Evolutionary conservation across 2,888 invertebrate genomes (phyloP).

Genomic region (Acronicta psi): DNA sequence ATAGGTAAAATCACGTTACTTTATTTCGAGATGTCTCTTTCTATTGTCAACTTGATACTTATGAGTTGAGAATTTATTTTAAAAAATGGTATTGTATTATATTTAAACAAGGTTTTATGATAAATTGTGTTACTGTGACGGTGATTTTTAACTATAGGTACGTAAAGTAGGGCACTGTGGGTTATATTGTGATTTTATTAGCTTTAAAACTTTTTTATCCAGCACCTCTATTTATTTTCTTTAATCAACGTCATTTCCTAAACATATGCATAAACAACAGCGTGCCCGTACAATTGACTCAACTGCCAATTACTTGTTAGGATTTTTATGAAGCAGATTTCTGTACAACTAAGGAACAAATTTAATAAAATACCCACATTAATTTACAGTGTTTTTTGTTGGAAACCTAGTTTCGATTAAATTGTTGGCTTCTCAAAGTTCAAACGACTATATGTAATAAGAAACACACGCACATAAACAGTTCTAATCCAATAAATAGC

Average conservation of each 20-base stretch:
- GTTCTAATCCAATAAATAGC: background rate
- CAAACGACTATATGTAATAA: background rate
- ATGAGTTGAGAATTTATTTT: background rate
- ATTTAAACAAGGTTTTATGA: background rate
- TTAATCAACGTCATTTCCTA: conserved; percentile 2
- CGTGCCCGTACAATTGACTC: background rate
- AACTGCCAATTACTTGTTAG: conserved; percentile 6
- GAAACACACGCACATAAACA: background rate
- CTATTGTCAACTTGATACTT: conserved; percentile 20
- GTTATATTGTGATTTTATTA: too few species aligned
- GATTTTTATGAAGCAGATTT: background rate
- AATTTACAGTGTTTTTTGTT: too few species aligned
- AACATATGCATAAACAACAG: background rate
- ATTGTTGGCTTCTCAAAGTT: too few species aligned
- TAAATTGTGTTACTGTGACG: background rate
- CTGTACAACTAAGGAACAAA: too few species aligned
- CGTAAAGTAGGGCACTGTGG: too few species aligned
- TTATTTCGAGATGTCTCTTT: conserved; percentile 17
- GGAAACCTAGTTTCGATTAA: too few species aligned
- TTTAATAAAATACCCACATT: too few species aligned
- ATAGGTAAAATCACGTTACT: conserved; percentile 34
- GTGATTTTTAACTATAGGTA: too few species aligned
- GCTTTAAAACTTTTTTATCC: too few species aligned
- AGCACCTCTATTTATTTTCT: conserved; percentile 10
- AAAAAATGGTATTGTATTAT: background rate